phyloP scores from a whole-genome alignment of 2,113 vertebrate species.

The Oophaga pumilio region DNA sequence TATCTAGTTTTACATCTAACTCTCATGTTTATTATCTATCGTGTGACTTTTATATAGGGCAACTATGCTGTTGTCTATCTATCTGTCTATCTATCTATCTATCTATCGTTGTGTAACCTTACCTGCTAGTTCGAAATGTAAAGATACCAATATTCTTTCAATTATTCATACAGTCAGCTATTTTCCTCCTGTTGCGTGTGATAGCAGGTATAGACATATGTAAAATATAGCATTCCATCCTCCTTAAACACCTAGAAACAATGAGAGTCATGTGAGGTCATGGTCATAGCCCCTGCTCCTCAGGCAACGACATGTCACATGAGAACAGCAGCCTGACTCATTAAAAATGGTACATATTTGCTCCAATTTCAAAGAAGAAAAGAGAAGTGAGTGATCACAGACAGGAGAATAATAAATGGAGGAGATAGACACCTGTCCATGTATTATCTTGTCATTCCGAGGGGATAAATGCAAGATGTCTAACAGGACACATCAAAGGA shows the following conservation, averaged over 20 bases:
- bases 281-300: neutral
- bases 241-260: slow-evolving; percentile 39
- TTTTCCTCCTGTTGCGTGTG: neutral
- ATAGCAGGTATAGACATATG: slow-evolving; percentile 32
- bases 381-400: slow-evolving; percentile 50
- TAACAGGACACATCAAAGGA: slow-evolving; percentile 48
- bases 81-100: neutral
- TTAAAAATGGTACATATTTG: slow-evolving; percentile 57
- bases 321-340: slow-evolving; percentile 14
- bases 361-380: slow-evolving; percentile 57
- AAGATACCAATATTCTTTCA: neutral
- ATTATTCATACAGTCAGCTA: neutral
- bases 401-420: slow-evolving; percentile 45
- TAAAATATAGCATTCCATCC: slow-evolving; percentile 25
- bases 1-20: neutral
- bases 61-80: neutral
- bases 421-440: slow-evolving; percentile 43
- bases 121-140: no score
- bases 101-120: neutral
- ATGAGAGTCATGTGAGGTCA: slow-evolving; percentile 38
- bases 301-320: slow-evolving; percentile 47
- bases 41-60: no score
- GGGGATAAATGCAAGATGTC: slow-evolving; percentile 39
- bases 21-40: neutral
- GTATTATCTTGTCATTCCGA: slow-evolving; percentile 48